Evolutionary conservation across 1,140 invertebrate species (phyloP), one percentile per base, ranked within the genome.

Genomic region (Tetramorium alpestre): DNA sequence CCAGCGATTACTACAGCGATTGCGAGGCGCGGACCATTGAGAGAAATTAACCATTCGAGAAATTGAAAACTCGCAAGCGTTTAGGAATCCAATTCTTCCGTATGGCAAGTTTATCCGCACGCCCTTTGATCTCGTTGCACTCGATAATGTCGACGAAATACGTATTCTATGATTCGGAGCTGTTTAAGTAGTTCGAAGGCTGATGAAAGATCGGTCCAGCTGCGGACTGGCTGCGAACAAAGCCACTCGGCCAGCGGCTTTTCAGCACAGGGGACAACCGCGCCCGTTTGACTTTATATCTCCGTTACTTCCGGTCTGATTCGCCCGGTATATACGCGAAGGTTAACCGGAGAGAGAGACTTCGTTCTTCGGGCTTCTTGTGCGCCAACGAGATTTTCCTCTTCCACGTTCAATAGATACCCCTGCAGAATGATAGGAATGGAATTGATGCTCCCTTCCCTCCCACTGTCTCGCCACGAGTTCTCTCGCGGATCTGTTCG

Each of bases 221-320:
- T 51, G 38, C 44, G 28, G 49, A 84, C n/a, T 33, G 69, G 56
- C 87, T 56, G 88, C 85, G 82, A 89, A 90, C 73, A 72, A 90
- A 90, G 87, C 85, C 33, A 4, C 73, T 78, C 87, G 60, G 49
- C 44, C 56, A 38, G 49, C 38, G 44, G 33, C 64, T 60, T 89
- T 89, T 89, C 60, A 75, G 72, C 72, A n/a, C 72, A 56, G 13
- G 2, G 49, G n/a, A 70, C 60, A 78, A 54, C 72, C 69, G 38
- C 38, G 47, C 16, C 18, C 22, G 18, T 70, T 44, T 33, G n/a
- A 11, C 51, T 85, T 80, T 87, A 72, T 72, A 73, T 89, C 80
- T 85, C 41, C 60, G 65, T 85, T 75, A 49, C 56, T 80, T 70
- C 49, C 64, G 44, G 49, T 33, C 70, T 25, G 84, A 86, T 82